Evolutionary conservation across 2,797 vertebrate genomes (phyloP).

Genomic region (Sphenopsis melanotis): DNA sequence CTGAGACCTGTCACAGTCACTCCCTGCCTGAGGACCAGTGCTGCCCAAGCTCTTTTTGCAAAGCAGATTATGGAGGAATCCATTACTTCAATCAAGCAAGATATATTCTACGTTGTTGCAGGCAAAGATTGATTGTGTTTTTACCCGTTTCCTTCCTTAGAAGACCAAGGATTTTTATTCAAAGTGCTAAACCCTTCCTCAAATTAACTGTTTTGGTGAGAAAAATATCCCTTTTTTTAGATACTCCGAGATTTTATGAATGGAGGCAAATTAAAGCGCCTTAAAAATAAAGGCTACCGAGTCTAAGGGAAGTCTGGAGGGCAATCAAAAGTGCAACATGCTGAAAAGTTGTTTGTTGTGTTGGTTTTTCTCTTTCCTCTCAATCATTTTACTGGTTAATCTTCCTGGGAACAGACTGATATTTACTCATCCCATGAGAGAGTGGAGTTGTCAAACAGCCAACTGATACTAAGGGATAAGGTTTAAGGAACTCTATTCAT

Average conservation of each 20-base stretch:
- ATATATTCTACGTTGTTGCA: neutral
- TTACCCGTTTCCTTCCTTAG: neutral
- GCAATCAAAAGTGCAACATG: slow-evolving; percentile 21
- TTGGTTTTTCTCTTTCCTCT: neutral
- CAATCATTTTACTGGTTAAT: slow-evolving; percentile 66
- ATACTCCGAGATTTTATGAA: neutral
- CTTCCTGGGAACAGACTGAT: slow-evolving; percentile 74
- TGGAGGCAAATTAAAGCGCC: slow-evolving; percentile 14
- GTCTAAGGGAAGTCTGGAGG: neutral
- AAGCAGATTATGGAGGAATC: neutral
- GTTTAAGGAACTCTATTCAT: slow-evolving; percentile 53
- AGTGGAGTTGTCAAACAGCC: slow-evolving; percentile 65
- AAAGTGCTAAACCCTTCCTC: neutral
- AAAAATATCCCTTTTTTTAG: neutral
- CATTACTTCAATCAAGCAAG: neutral
- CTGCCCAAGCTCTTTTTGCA: neutral
- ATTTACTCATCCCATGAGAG: slow-evolving; percentile 73
- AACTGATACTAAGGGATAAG: slow-evolving; percentile 59
- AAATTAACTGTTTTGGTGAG: slow-evolving; percentile 31
- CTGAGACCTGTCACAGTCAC: neutral
- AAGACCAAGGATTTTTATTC: neutral
- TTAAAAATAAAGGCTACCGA: slow-evolving; percentile 24
- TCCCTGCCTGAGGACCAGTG: neutral
- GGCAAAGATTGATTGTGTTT: neutral
- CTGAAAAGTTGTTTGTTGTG: slow-evolving; percentile 43